phyloP scores from a whole-genome alignment of 2,888 invertebrate species.

The Ochropleura leucogaster region DNA sequence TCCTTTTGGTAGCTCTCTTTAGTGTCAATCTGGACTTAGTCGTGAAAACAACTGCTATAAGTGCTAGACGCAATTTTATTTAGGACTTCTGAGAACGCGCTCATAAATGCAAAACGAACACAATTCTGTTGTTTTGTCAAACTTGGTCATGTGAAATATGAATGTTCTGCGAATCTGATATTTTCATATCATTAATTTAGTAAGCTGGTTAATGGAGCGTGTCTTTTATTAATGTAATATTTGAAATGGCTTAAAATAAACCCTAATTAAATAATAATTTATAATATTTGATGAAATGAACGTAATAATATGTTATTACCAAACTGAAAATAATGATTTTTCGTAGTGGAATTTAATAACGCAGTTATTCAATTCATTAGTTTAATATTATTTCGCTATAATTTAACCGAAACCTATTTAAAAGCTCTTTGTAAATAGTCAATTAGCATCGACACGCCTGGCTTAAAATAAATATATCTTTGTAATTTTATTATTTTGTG shows the following conservation, averaged over 20 bases:
- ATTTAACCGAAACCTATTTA: conserved; percentile 6
- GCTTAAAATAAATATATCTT: not conserved
- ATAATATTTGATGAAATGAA: not conserved
- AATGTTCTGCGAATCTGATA: not conserved
- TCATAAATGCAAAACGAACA: conserved; percentile 22
- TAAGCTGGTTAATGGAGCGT: not conserved
- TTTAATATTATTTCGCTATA: not conserved
- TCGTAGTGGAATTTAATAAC: not conserved
- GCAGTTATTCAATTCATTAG: not conserved
- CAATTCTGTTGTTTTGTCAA: conserved; percentile 1
- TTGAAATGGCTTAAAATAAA: not conserved
- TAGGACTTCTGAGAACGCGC: conserved; percentile 23
- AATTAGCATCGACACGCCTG: not conserved
- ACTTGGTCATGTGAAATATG: not conserved
- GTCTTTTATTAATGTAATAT: not conserved
- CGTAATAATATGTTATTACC: not conserved
- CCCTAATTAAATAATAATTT: not conserved
- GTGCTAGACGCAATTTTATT: conserved; percentile 42
- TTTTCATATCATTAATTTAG: not conserved
- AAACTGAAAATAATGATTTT: conserved; percentile 1
- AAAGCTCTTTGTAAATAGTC: conserved; percentile 18
- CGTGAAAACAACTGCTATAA: conserved; percentile 48
- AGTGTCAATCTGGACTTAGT: conserved; percentile 65
- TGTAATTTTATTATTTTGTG: not conserved
- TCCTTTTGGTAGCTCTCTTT: conserved; percentile 65